Percentiles rank a stretch among this genome's conserved stretches.
Evolutionary conservation across 2,113 vertebrate genomes (phyloP).

Genomic region (Bolborhynchus lineola): DNA sequence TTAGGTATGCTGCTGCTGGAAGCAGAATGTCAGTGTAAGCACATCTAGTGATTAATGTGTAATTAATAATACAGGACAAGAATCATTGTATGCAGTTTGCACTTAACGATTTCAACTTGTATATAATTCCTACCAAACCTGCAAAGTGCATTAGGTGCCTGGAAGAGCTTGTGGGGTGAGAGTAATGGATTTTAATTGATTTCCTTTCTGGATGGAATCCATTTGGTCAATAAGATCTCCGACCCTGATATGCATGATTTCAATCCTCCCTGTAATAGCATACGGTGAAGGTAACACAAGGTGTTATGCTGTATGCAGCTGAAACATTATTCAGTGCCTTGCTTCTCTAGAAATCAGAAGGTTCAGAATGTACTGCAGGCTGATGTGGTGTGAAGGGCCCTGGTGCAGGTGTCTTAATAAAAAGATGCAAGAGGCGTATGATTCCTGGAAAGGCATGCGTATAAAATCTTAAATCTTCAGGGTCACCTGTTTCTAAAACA

Average conservation of each 20-base stretch:
- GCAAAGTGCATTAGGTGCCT: background rate
- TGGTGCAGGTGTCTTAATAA: background rate
- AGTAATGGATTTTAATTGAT: conserved; percentile 44
- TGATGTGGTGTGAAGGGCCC: background rate
- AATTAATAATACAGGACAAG: conserved; percentile 18
- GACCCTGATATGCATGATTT: background rate
- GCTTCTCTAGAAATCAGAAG: background rate
- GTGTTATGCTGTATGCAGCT: background rate
- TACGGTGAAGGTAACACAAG: background rate
- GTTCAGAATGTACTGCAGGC: accelerated
- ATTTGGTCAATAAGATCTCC: background rate
- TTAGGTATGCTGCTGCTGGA: background rate
- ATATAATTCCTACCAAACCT: background rate
- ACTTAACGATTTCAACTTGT: background rate
- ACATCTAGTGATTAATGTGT: conserved; percentile 3
- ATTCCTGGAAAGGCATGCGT: background rate
- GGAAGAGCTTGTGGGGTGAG: background rate
- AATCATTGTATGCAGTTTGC: background rate
- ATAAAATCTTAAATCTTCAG: background rate
- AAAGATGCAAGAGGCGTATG: background rate
- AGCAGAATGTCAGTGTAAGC: background rate
- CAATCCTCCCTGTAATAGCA: accelerated
- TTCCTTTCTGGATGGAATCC: conserved; percentile 13
- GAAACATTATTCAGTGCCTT: background rate
- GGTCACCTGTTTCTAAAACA: background rate